Base-by-base conservation (phyloP, 2,888 invertebrate genomes). In the Craniophora ligustri region DNA sequence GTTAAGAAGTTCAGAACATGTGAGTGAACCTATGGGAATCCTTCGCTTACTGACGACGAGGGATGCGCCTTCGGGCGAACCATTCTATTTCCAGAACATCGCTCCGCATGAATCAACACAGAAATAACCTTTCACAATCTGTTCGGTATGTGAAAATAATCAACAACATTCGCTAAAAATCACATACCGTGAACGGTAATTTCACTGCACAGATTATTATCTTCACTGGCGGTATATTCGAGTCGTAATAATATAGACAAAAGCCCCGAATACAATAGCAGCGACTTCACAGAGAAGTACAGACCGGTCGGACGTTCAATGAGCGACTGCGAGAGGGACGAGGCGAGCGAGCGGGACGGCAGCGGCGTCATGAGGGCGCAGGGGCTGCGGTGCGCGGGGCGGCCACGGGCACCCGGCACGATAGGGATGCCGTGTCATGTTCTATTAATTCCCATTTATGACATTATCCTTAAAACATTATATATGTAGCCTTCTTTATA, bases 41-140 rank as follows among this genome's bases (percentile, higher is more conserved):
- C 88, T 89, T 80, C 75, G 72, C 75, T 76, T 74, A 72, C 72
- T 80, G 75, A 78, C 78, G 73, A 80, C 83, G 82, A 85, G 90
- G 89, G 91, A 91, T 91, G 91, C 86, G 89, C 85, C 84, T 89
- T 88, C 80, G 79, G 80, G 72, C 88, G 86, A 83, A 82, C 86
- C 74, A 82, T 84, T 92, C 92, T 92, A 92, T 92, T 93, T 93
- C 89, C 91, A 92, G 93, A 90, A 86, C 89, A 84, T 85, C 87
- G 89, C 92, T 86, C 88, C 87, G 91, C 91, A 91, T 91, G 91
- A 92, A 92, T 92, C 92, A 92, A 92, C 92, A 91, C 92, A 88
- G 82, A 93, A 93, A 93, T 93, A 92, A 92, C 92, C 91, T 91
- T 92, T 91, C 92, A 92, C 88, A 85, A 87, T 86, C 82, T 79